Percentiles rank a stretch among this genome's conserved stretches.
Conservation (phyloP, 2,797 vertebrate species). For the Babyrousa celebensis region DNA sequence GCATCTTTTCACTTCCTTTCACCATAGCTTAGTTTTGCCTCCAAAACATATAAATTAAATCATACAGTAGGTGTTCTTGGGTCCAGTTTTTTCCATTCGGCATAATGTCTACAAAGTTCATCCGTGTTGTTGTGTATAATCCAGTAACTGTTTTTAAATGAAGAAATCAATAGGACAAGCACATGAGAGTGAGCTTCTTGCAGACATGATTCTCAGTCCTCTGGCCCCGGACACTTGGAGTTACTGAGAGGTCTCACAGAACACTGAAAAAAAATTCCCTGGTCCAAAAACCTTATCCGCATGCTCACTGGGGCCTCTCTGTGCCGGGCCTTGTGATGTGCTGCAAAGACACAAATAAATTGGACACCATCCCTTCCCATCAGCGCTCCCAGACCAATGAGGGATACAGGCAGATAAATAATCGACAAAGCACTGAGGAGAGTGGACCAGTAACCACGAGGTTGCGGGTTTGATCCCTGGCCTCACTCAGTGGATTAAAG, state of each 20-base stretch:
- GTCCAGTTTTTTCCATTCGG: conserved; percentile 43
- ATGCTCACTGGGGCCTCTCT: background rate
- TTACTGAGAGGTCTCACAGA: background rate
- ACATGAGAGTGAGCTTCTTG: background rate
- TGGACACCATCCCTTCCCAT: background rate
- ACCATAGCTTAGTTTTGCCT: conserved; percentile 39
- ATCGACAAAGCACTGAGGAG: background rate
- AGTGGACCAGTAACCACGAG: background rate
- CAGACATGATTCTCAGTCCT: conserved; percentile 1
- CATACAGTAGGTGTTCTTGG: conserved; percentile 24
- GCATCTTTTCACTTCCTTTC: conserved; percentile 43
- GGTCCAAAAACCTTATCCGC: background rate
- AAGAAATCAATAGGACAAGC: conserved; percentile 21
- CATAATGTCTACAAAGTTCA: background rate
- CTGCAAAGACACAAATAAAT: background rate
- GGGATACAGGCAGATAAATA: background rate
- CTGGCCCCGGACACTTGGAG: background rate
- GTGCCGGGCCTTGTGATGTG: background rate
- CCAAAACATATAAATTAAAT: conserved; percentile 35
- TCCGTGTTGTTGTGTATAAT: background rate
- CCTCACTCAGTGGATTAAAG: no score
- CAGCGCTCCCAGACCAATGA: background rate
- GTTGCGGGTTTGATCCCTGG: no score
- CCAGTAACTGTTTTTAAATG: background rate
- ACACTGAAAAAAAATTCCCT: background rate